Percentiles rank a stretch among this genome's conserved stretches.
These are phyloP conservation scores for Philopotamus ludificatus DNA, from an alignment of 1,140 invertebrate species.

Conservation along the genomic window DNA sequence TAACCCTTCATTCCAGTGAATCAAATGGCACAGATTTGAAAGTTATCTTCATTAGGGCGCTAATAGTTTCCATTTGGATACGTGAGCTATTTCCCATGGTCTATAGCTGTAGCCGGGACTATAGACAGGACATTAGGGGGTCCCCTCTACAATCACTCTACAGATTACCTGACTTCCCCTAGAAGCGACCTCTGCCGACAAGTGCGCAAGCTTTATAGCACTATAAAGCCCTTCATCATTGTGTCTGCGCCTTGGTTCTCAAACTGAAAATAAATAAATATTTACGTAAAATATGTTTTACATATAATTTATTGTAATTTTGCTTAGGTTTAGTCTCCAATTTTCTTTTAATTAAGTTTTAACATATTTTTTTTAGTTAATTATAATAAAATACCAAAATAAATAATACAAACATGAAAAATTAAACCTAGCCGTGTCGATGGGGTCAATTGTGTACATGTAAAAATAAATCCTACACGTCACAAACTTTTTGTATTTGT, in stretches of 20 bases:
- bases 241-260: conserved; percentile 4
- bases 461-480: no score
- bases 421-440: no score
- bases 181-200: conserved; percentile 32
- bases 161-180: conserved; percentile 39
- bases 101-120: background rate
- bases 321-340: no score
- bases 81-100: conserved; percentile 35
- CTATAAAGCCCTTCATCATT: conserved; percentile 37
- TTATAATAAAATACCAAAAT: no score
- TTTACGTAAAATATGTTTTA: no score
- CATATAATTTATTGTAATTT: no score
- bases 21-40: conserved; percentile 37
- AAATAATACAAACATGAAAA: no score
- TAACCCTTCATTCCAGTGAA: conserved; percentile 35
- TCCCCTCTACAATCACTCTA: conserved; percentile 27
- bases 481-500: no score
- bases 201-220: conserved; percentile 33
- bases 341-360: no score
- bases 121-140: background rate
- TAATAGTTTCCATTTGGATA: conserved; percentile 39
- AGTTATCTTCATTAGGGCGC: conserved; percentile 41
- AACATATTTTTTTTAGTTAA: no score
- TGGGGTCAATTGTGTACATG: no score
- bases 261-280: no score